These are phyloP conservation scores for Pomacea maculata DNA, from an alignment of 1,140 invertebrate genomes.

Conservation along the genomic window DNA sequence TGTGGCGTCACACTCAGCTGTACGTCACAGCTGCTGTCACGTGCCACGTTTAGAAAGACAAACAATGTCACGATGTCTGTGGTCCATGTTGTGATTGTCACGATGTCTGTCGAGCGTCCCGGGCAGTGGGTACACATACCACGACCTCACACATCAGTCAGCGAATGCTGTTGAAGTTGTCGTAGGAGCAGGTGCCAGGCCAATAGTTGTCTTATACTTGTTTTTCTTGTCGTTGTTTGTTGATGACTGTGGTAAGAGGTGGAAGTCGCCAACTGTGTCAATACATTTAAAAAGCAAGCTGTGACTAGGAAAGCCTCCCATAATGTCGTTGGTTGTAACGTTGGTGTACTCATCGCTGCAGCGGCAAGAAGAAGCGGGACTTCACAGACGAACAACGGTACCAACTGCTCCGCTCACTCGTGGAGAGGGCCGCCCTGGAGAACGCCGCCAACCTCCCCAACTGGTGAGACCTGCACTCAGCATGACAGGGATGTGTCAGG, in stretches of 20 bases:
- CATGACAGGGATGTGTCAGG: neutral
- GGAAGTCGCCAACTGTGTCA: neutral
- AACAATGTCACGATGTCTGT: no score
- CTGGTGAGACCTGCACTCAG: neutral
- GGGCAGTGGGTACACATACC: no score
- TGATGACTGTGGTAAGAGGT: neutral
- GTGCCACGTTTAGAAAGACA: no score
- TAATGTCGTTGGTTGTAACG: neutral
- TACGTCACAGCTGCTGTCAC: no score
- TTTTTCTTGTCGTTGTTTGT: neutral
- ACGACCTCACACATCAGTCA: no score
- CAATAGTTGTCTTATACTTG: neutral
- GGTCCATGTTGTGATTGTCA: no score
- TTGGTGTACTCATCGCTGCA: neutral
- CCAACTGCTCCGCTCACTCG: constrained; percentile 18
- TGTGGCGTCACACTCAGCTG: no score
- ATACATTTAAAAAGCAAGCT: neutral
- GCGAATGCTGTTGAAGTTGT: neutral
- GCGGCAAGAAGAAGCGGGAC: constrained; percentile 35
- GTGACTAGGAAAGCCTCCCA: neutral
- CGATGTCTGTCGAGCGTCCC: no score
- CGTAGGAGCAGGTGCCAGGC: neutral
- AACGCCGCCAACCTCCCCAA: constrained; percentile 16
- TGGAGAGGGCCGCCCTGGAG: constrained; percentile 21
- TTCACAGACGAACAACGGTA: constrained; percentile 24